A percentile compares a stretch with the other conserved stretches of the same genome.
phyloP scores from a whole-genome alignment of 2,888 invertebrate species.

The Hydroisotoma schaefferi region DNA sequence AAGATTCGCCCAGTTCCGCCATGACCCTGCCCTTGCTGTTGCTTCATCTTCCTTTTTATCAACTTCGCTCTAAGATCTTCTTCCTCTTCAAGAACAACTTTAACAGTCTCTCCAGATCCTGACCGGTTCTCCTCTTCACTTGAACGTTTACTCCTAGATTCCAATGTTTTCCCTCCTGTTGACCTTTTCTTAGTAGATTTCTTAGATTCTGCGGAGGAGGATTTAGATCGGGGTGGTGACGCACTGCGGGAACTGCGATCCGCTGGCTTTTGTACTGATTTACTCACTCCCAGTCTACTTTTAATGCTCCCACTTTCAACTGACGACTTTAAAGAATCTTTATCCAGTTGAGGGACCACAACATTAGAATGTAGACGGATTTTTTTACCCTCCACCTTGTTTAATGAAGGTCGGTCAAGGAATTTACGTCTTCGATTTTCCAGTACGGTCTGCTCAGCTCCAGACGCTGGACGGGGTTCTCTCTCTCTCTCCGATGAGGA shows the following conservation, averaged over 20 bases:
- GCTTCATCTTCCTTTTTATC: conserved; percentile 7
- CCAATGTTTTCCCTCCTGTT: background rate
- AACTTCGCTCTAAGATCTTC: conserved; percentile 9
- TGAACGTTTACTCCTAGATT: background rate
- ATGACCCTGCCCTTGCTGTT: background rate
- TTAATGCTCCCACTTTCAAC: background rate
- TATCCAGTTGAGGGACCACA: no score
- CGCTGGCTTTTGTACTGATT: background rate
- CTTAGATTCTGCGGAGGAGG: background rate
- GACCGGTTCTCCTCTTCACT: background rate
- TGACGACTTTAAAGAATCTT: no score
- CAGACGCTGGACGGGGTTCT: background rate
- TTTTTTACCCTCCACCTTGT: conserved; percentile 1
- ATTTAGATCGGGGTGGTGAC: background rate
- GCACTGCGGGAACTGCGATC: no score
- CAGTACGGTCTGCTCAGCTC: conserved; percentile 1
- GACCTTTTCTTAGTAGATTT: background rate
- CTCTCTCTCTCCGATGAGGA: background rate
- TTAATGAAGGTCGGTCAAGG: background rate
- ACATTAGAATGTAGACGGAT: background rate
- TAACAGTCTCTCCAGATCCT: background rate
- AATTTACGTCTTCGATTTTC: conserved; percentile 9
- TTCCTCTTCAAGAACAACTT: background rate
- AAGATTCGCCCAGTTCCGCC: conserved; percentile 1
- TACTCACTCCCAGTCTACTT: background rate